Evolutionary conservation across 2,797 vertebrate genomes (phyloP), one percentile per base, ranked within the genome.

Genomic region (Dipus sagitta): DNA sequence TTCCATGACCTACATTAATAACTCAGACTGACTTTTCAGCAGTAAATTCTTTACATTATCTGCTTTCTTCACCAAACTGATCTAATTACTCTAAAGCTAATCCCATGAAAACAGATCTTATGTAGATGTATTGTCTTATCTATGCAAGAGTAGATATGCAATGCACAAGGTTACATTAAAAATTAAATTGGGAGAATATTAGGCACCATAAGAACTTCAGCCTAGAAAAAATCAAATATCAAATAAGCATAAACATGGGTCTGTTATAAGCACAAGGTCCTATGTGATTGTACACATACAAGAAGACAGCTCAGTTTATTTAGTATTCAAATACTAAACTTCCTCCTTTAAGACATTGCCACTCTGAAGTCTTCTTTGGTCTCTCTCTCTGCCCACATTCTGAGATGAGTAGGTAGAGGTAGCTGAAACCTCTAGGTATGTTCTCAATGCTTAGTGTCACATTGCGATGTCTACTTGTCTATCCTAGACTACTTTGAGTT

Each of bases 51-150:
- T 82, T 70, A 1, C 28, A 75, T n/a, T 54, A 3, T 78, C 20
- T 21, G 60, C 30, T 84, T 93, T 81, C 42, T 92, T 94, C 26
- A 23, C 92, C 67, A 74, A 30, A 60, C 9, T 82, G 28, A 79
- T 38, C 7, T 64, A 78, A 17, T 92, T 80, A 71, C 2, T 58
- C 24, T 28, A n/a, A 18, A 70, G 6, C 32, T 26, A 77, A 26
- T 2, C 24, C 10, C 58, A 54, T 77, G 62, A 91, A 3, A 20
- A 54, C 21, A 60, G 17, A 64, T 18, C 68, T 28, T 72, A 34
- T 24, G 18, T 28, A 80, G 26, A 32, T 65, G 11, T 62, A 79
- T 83, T 30, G 20, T 42, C 42, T 17, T 65, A 92, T 74, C 14
- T 88, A 30, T 83, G 70, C 6, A 67, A 20, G 18, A 23, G 23